Base-by-base conservation (phyloP, 2,113 vertebrate genomes). In the Accipiter cooperii region DNA sequence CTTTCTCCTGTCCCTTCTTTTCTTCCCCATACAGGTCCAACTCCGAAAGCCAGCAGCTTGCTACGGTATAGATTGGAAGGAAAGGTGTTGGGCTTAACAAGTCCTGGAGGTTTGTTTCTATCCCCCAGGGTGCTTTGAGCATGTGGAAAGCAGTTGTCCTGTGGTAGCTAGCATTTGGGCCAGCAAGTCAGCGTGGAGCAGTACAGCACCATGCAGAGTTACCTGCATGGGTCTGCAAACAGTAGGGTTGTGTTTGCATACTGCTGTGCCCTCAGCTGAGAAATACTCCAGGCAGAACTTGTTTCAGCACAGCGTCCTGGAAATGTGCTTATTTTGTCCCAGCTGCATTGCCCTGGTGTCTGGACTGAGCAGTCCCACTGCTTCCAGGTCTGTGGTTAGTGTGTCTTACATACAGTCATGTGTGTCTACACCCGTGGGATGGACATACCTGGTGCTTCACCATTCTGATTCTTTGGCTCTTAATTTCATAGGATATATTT, bases 371-470 rank as follows among this genome's bases (percentile, higher is more conserved):
- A 60, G 24, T 61, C 14, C 21, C 16, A 13, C 44, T 33, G 61
- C 73, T 60, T 70, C 49, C 36, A 64, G 64, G n/a, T 70, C 73
- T 36, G 28, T 70, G 46, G 14, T 60, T 57, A 49, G 38, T 10
- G 7, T 25, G 57, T 65, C 38, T 31, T 57, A 26, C 0, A 0
- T 74, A 31, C 1, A 0, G 13, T 28, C 33, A 22, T 13, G 6
- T n/a, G 44, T 57, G 20, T 69, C 70, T 88, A 77, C 34, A 29
- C 46, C 21, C 20, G 0, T 12, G 18, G 16, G 3, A 3, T 42
- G 22, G 13, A 21, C 11, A 1, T 58, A 16, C 34, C 34, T 66
- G 77, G 12, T 63, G 16, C 55, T 87, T 87, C 42, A 47, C 36
- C 0, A 0, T 1, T 65, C 28, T 64, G 36, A 52, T 21, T 55